Base-by-base conservation (phyloP, 53 echinoderm and acorn worm species). In the Paelopatides confundens region DNA sequence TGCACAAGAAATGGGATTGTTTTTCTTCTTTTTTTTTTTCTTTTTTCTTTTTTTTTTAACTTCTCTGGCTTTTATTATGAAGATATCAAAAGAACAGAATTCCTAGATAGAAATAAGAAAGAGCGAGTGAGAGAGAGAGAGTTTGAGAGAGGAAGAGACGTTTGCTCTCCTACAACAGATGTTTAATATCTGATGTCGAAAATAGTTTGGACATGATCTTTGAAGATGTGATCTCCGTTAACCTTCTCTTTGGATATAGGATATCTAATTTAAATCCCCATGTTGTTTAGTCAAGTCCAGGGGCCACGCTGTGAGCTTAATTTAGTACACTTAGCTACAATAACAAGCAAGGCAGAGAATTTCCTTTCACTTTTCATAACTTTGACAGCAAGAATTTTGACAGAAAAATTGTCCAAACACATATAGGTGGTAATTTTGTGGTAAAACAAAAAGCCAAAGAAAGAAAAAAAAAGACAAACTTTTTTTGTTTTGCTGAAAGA, bases 271-370 rank as follows among this genome's bases (percentile, higher is more conserved):
- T 74, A 39, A 46, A 40, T 74, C 74, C 39, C 10, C 74, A 26
- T 6, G 40, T n/a, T 74, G 74, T 74, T 74, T 74, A 74, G 74
- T 29, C 74, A 74, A 74, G 74, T 39, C 74, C 47, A 43, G 74
- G 27, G 74, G 74, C 74, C 74, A 39, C 39, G 37, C 74, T 74
- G 74, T 8, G 74, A 74, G 74, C 74, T 74, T 74, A 74, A 74
- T 39, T 74, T 74, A 74, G 40, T 74, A 74, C 74, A 74, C 74
- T 74, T 74, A 74, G 74, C 39, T 74, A 74, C 74, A 74, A 74
- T 74, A 74, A 74, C 74, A 74, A 74, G 74, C 74, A 74, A 74
- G 47, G 74, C 27, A 17, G 18, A n/a, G 39, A 35, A 33, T 74
- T 74, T 74, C 43, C 47, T 39, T 39, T 74, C 74, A 74, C 33